These are phyloP conservation scores for Rhegmatorhina hoffmannsi DNA, from an alignment of 2,113 vertebrate genomes.

Conservation along the genomic window DNA sequence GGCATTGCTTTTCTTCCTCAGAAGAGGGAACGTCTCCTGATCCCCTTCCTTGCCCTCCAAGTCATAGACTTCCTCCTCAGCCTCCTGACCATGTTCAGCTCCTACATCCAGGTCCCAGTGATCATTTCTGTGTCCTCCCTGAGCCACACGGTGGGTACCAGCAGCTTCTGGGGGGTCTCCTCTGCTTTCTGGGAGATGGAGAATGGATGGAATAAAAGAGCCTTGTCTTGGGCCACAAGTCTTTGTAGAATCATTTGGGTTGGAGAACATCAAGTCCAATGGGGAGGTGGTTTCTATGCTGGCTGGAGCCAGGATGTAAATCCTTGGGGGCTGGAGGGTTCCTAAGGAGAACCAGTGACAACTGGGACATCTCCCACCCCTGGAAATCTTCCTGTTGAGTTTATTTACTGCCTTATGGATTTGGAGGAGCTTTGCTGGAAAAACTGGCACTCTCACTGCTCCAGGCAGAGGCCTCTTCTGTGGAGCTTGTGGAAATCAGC, in stretches of 20 bases:
- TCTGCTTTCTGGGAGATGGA: fast-evolving
- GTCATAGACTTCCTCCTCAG: slow-evolving; percentile 78
- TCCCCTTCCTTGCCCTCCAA: slow-evolving; percentile 81
- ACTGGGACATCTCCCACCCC: background rate
- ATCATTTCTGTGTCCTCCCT: slow-evolving; percentile 52
- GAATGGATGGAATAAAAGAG: background rate
- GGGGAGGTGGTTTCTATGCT: background rate
- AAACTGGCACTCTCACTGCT: background rate
- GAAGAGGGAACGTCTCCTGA: slow-evolving; percentile 71
- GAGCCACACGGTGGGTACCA: slow-evolving; percentile 54
- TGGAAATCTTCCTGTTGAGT: background rate
- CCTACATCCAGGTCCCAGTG: slow-evolving; percentile 72
- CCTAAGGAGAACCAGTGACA: background rate
- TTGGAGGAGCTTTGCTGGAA: background rate
- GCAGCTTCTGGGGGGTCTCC: background rate
- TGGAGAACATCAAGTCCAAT: background rate
- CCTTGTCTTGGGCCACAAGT: fast-evolving
- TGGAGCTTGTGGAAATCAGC: background rate
- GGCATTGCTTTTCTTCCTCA: background rate
- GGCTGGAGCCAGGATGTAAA: background rate
- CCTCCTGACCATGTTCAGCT: slow-evolving; percentile 76
- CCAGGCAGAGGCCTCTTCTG: background rate
- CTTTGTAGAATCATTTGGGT: background rate
- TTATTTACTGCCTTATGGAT: background rate
- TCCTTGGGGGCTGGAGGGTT: background rate